Conservation (phyloP, 2,797 vertebrate genomes). For the Poeciliopsis presidionis region DNA sequence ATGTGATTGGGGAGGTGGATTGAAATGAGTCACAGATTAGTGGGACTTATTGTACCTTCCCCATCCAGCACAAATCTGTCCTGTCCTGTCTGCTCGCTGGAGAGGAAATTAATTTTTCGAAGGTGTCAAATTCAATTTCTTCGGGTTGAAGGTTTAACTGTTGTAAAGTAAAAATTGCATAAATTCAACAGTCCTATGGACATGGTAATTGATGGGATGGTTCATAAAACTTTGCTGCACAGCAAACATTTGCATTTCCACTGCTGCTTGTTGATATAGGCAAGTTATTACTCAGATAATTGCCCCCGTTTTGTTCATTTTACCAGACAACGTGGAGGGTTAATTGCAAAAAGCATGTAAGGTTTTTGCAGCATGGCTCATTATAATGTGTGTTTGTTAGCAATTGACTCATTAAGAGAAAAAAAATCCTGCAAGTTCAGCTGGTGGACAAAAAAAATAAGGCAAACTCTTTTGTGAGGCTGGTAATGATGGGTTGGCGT, state of each 20-base stretch:
- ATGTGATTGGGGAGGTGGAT: constrained; percentile 45
- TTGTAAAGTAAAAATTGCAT: not conserved
- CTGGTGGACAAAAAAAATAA: constrained; percentile 11
- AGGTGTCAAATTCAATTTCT: not conserved
- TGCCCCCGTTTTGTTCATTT: constrained; percentile 7
- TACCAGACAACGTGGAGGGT: not conserved
- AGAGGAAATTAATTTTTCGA: not conserved
- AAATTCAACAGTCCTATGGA: constrained; percentile 4
- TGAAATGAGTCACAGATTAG: constrained; percentile 66
- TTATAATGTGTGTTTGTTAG: not conserved
- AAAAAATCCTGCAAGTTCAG: constrained; percentile 12
- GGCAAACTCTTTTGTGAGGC: constrained; percentile 14
- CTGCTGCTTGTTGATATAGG: not conserved
- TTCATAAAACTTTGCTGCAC: constrained; percentile 11
- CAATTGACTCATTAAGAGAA: constrained; percentile 18
- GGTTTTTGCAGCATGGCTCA: not conserved
- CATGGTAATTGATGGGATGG: not conserved
- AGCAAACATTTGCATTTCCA: constrained; percentile 1
- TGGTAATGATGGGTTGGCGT: constrained; percentile 45
- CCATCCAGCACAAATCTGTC: constrained; percentile 49
- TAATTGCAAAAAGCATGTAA: not conserved
- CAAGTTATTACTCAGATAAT: not conserved
- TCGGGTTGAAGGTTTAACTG: not conserved
- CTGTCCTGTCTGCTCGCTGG: constrained; percentile 31
- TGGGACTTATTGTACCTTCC: constrained; percentile 55